Percentiles rank a stretch among this genome's conserved stretches.
These are phyloP conservation scores for Mactromeris polynyma DNA, from an alignment of 2,888 invertebrate species.

Conservation along the genomic window DNA sequence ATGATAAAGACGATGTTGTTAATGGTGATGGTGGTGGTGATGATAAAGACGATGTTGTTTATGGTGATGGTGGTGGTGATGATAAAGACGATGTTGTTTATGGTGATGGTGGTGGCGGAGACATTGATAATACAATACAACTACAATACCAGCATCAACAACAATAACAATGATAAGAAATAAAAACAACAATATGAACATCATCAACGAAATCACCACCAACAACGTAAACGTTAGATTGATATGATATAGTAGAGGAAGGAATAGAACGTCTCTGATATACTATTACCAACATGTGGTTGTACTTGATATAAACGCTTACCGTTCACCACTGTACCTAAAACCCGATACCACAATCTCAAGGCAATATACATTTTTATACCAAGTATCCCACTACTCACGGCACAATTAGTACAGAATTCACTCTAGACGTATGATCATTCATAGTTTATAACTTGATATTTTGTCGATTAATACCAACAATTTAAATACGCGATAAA, in stretches of 20 bases:
- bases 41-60: too few relatives aligned
- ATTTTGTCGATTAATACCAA: background rate
- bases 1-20: too few relatives aligned
- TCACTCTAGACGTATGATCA: background rate
- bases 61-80: too few relatives aligned
- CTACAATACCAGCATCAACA: too few relatives aligned
- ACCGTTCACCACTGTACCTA: background rate
- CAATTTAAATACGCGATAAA: background rate
- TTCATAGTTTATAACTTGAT: background rate
- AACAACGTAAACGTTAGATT: background rate
- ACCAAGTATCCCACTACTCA: background rate
- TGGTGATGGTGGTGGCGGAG: too few relatives aligned
- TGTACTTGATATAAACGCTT: background rate
- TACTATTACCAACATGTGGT: background rate
- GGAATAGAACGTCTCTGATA: background rate
- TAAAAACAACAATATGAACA: background rate
- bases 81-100: too few relatives aligned
- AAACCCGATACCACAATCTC: conserved; percentile 3
- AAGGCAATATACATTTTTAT: background rate
- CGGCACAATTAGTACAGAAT: background rate
- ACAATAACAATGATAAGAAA: too few relatives aligned
- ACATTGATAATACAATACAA: too few relatives aligned
- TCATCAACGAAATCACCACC: background rate
- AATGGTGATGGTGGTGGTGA: too few relatives aligned
- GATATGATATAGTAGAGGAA: background rate